Evolutionary conservation across 2,888 invertebrate species (phyloP).

Genomic region (Achlya flavicornis): DNA sequence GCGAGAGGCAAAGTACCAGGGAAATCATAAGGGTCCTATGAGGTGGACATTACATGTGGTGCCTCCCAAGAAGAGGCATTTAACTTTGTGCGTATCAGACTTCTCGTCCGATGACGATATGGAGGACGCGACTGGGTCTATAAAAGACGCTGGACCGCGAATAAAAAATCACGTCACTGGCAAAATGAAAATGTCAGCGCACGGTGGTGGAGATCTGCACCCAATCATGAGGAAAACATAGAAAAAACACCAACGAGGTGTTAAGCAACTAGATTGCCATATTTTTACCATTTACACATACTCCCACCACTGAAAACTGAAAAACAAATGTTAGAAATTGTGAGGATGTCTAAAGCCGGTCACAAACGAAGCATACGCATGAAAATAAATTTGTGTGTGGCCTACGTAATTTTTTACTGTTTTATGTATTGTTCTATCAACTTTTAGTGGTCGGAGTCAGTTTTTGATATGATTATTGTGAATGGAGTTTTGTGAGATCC

Average conservation of each 20-base stretch:
- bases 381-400: slow-evolving; percentile 42
- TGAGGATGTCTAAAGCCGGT: slow-evolving; percentile 29
- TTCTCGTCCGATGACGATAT: slow-evolving; percentile 74
- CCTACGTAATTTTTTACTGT: slow-evolving; percentile 47
- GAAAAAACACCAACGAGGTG: slow-evolving; percentile 25
- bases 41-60: slow-evolving; percentile 70
- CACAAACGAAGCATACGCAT: slow-evolving; percentile 29
- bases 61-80: slow-evolving; percentile 72
- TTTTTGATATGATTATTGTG: slow-evolving; percentile 64
- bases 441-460: slow-evolving; percentile 53
- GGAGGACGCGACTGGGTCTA: slow-evolving; percentile 53
- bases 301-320: slow-evolving; percentile 49
- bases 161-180: slow-evolving; percentile 58
- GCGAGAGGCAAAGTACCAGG: slow-evolving; percentile 50
- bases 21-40: slow-evolving; percentile 62
- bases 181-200: slow-evolving; percentile 70
- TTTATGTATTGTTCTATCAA: slow-evolving; percentile 42
- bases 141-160: slow-evolving; percentile 66
- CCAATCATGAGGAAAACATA: slow-evolving; percentile 74
- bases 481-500: slow-evolving; percentile 63
- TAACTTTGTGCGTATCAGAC: slow-evolving; percentile 70
- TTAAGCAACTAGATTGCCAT: slow-evolving; percentile 35
- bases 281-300: slow-evolving; percentile 51
- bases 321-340: slow-evolving; percentile 27
- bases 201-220: slow-evolving; percentile 75